Conservation (phyloP, 2,113 vertebrate genomes). For the Bagarius yarrelli region DNA sequence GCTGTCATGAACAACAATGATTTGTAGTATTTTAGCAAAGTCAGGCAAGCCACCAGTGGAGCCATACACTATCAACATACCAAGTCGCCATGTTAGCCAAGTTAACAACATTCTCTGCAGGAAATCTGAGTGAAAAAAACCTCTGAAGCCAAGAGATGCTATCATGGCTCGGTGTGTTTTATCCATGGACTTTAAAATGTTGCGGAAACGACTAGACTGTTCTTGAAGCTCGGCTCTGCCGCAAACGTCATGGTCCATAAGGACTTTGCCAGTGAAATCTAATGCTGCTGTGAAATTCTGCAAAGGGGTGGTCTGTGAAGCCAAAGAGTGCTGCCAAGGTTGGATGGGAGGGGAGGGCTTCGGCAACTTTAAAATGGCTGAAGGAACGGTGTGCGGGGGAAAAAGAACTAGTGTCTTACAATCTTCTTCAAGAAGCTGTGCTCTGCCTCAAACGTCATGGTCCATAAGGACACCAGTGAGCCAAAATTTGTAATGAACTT, state of each 20-base stretch:
- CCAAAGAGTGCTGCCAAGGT: no score
- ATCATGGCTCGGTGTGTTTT: constrained; percentile 53
- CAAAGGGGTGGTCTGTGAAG: no score
- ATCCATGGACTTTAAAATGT: constrained; percentile 47
- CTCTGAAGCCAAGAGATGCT: constrained; percentile 8
- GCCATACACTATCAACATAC: constrained; percentile 49
- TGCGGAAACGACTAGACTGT: constrained; percentile 32
- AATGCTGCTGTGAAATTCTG: no score
- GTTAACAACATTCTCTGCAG: not conserved
- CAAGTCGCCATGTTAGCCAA: constrained; percentile 19
- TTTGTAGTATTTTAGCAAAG: constrained; percentile 51
- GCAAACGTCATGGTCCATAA: no score
- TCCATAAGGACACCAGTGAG: not conserved
- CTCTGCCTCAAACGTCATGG: not conserved
- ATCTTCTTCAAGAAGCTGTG: constrained; percentile 21
- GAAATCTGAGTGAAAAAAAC: not conserved
- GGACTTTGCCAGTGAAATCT: no score
- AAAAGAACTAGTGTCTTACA: no score
- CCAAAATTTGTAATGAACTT: constrained; percentile 2
- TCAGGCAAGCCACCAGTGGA: constrained; percentile 50
- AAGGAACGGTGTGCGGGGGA: no score
- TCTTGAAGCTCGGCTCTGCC: no score
- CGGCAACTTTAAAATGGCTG: no score
- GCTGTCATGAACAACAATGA: constrained; percentile 43
- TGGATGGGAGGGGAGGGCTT: no score